phyloP scores from a whole-genome alignment of 1,140 invertebrate genomes.

The Antheraea mylitta region DNA sequence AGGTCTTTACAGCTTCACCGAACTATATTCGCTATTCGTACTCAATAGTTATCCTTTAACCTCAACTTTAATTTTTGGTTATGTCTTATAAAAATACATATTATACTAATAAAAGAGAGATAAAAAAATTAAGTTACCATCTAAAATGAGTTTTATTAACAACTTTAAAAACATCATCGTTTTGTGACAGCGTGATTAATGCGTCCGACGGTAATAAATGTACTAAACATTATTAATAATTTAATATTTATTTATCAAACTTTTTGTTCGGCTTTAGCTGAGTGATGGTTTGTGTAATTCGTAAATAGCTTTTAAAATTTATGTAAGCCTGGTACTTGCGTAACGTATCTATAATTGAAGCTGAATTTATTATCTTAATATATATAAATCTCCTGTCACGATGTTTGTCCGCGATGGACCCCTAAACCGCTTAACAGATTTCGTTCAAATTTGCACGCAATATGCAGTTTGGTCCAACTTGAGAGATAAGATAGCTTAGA shows the following conservation, averaged over 20 bases:
- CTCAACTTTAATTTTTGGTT: no score
- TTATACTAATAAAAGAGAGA: neutral
- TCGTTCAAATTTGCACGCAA: no score
- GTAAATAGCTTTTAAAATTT: slow-evolving; percentile 2
- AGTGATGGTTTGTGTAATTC: neutral
- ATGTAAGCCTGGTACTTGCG: slow-evolving; percentile 8
- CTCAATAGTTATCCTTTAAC: no score
- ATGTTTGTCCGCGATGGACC: no score
- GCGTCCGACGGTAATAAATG: neutral
- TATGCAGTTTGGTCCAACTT: no score
- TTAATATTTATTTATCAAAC: neutral
- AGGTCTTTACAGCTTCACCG: no score
- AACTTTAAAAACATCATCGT: neutral
- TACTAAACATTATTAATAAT: neutral
- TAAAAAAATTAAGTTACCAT: neutral
- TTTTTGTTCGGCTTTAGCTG: neutral
- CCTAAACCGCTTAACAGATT: no score
- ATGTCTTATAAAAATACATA: no score
- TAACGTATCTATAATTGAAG: neutral
- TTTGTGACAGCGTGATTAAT: neutral
- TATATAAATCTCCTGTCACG: no score
- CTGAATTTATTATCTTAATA: neutral
- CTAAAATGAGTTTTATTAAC: neutral
- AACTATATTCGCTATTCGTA: no score
- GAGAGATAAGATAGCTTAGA: no score